A percentile compares a stretch with the other conserved stretches of the same genome.
These are phyloP conservation scores for Amphiura filiformis DNA, from an alignment of 35 echinoderm and acorn worm species.

Conservation along the genomic window DNA sequence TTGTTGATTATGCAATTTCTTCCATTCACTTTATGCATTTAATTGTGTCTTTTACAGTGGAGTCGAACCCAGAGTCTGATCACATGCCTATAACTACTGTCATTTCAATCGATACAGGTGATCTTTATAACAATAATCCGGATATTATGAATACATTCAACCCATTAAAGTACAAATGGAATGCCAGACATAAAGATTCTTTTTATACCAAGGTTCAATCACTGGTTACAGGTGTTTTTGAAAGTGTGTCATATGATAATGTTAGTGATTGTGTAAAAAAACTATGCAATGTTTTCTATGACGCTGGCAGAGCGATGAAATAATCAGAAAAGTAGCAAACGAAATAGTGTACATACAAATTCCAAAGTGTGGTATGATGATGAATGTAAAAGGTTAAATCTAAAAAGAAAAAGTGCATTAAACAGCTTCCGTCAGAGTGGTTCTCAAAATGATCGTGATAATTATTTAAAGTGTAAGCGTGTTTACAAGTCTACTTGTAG, in stretches of 20 bases:
- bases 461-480: neutral
- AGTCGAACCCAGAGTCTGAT: neutral
- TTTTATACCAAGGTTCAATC: neutral
- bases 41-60: neutral
- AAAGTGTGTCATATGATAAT: neutral
- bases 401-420: neutral
- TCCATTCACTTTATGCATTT: neutral
- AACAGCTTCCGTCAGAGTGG: neutral
- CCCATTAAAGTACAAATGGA: neutral
- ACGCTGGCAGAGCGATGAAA: neutral
- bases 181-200: neutral
- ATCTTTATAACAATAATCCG: neutral
- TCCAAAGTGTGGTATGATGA: neutral
- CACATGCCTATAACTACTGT: conserved; percentile 17
- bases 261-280: neutral
- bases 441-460: neutral
- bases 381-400: neutral
- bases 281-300: neutral
- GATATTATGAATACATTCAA: neutral
- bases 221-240: neutral
- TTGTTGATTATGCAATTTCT: conserved; percentile 21
- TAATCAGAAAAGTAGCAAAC: neutral
- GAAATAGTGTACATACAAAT: neutral
- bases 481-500: neutral
- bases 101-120: neutral